A percentile compares a stretch with the other conserved stretches of the same genome.
phyloP scores from a whole-genome alignment of 2,113 vertebrate genomes.

The Apus apus region DNA sequence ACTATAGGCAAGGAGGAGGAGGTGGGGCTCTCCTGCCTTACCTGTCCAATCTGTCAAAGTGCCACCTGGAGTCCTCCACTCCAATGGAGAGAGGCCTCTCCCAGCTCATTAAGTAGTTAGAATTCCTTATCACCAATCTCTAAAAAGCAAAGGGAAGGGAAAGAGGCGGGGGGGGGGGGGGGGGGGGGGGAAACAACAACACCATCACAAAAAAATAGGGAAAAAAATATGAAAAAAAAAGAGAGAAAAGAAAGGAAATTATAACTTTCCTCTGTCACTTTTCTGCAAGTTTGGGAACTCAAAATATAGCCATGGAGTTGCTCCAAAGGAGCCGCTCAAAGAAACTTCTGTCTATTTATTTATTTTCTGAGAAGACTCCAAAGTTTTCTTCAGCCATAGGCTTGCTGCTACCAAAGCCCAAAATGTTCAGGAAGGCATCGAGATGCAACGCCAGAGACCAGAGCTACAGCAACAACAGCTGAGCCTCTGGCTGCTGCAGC shows the following conservation, averaged over 20 bases:
- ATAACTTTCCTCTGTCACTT: constrained; percentile 72
- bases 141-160: constrained; percentile 63
- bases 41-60: constrained; percentile 92
- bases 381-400: not conserved
- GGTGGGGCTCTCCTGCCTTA: constrained; percentile 87
- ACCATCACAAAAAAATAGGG: not conserved
- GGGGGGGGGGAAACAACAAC: not conserved
- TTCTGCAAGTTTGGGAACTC: constrained; percentile 47
- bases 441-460: rapidly evolving
- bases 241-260: constrained; percentile 50
- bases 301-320: not conserved
- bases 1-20: constrained; percentile 80
- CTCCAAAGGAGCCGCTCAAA: not conserved
- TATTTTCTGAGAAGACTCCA: not conserved
- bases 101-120: constrained; percentile 85
- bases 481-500: not conserved
- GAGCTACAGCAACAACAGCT: not conserved
- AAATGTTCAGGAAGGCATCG: rapidly evolving
- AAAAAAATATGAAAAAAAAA: not conserved
- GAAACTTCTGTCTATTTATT: not conserved
- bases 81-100: constrained; percentile 83
- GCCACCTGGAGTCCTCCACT: constrained; percentile 90
- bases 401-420: not conserved
- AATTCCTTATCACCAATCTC: constrained; percentile 87
- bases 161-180: not conserved